These are phyloP conservation scores for Xiphorhynchus erythropygius DNA, from an alignment of 2,797 vertebrate species.

Conservation along the genomic window DNA sequence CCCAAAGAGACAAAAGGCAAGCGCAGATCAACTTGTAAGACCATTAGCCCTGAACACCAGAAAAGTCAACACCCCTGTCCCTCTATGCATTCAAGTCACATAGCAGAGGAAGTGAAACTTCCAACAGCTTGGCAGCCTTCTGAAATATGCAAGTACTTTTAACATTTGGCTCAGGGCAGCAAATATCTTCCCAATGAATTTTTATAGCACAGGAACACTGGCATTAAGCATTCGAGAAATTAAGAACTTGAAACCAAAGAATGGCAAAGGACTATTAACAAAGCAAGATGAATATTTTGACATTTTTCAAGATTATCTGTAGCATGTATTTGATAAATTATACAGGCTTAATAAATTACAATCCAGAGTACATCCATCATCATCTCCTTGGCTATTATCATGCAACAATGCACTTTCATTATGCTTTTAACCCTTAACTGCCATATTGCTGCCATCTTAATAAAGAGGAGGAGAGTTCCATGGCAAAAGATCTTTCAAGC, in stretches of 20 bases:
- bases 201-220: not conserved
- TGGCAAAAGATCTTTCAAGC: conserved; percentile 4
- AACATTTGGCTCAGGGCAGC: not conserved
- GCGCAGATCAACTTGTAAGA: not conserved
- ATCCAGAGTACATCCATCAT: not conserved
- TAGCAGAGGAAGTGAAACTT: not conserved
- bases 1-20: not conserved
- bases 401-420: not conserved
- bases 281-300: not conserved
- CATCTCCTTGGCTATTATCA: not conserved
- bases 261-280: not conserved
- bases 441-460: not conserved
- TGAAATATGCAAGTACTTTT: not conserved
- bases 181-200: not conserved
- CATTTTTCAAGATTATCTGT: not conserved
- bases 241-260: not conserved
- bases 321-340: not conserved
- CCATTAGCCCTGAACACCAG: fast-evolving
- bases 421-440: not conserved
- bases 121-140: not conserved
- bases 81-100: not conserved
- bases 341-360: not conserved
- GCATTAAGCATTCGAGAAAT: not conserved
- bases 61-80: not conserved
- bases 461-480: not conserved